These are phyloP conservation scores for Odontomyia ornata DNA, from an alignment of 2,888 invertebrate species.

Conservation along the genomic window DNA sequence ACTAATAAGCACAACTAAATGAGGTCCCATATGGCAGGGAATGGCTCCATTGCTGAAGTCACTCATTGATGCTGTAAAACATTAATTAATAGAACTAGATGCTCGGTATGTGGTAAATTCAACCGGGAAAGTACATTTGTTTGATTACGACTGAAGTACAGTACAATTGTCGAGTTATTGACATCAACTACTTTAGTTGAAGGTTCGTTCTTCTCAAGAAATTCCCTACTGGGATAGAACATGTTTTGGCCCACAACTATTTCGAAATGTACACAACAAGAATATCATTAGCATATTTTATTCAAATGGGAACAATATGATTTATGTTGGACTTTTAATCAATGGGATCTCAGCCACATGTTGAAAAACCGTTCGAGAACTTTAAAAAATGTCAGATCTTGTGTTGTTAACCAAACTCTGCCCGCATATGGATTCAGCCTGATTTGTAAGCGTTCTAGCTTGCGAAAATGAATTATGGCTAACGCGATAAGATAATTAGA, in stretches of 20 bases:
- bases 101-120: too few species aligned
- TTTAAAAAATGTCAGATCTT: neutral
- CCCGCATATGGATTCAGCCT: neutral
- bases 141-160: too few species aligned
- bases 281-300: constrained; percentile 43
- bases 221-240: constrained; percentile 1
- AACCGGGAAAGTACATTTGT: too few species aligned
- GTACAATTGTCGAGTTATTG: too few species aligned
- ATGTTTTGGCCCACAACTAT: neutral
- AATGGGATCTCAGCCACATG: constrained; percentile 12
- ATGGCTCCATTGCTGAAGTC: neutral
- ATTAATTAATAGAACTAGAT: too few species aligned
- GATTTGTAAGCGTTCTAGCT: neutral
- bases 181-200: too few species aligned
- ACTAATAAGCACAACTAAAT: neutral
- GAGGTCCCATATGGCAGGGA: neutral
- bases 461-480: constrained; percentile 10
- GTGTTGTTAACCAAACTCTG: neutral
- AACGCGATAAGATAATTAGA: neutral
- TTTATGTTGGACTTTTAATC: constrained; percentile 23
- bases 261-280: neutral
- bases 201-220: neutral
- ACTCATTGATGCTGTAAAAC: too few species aligned
- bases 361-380: constrained; percentile 6
- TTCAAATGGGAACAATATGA: constrained; percentile 42